Base-by-base conservation (phyloP, 2,113 vertebrate genomes). In the Pipa parva region DNA sequence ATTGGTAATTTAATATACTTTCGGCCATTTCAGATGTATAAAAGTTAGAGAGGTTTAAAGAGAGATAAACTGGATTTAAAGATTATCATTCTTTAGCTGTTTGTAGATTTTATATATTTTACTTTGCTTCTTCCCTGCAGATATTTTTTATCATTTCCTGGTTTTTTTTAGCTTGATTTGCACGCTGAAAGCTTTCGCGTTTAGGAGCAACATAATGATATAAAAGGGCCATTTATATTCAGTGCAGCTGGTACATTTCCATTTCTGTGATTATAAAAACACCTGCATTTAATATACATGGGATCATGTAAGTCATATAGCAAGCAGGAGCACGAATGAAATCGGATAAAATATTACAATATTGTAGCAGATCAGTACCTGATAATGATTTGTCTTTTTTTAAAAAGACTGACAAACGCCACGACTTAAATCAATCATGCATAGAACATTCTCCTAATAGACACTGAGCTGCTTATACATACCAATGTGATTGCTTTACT, bases 151-250 rank as follows among this genome's bases (percentile, higher is more conserved):
- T 87, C 92, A 81, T 88, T 88, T 91, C 85, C 63, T 77, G 75
- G n/a, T n/a, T n/a, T n/a, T 72, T 83, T 83, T 77, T 85, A 85
- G 78, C 84, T 85, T 85, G 84, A 89, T 87, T 86, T 83, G 80
- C 76, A 80, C 79, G 71, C 76, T 83, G 79, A 88, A 86, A 84
- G 79, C 79, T 73, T 69, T 84, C 82, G 88, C 83, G 83, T 92
- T 91, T 91, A 73, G 81, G 89, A 90, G 83, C 74, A 81, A 91
- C 78, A 85, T 91, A 93, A 93, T 91, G 85, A 88, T 89, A 92
- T 90, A 91, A 93, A 92, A 91, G 87, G 75, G 80, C 81, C 84
- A 92, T 92, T 95, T 90, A 89, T 88, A 94, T 93, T 94, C 92
- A 88, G 84, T 84, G 73, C 79, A 86, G 87, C 81, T 80, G 81